Base-by-base conservation (phyloP, 2,797 vertebrate species). In the Limosa lapponica region DNA sequence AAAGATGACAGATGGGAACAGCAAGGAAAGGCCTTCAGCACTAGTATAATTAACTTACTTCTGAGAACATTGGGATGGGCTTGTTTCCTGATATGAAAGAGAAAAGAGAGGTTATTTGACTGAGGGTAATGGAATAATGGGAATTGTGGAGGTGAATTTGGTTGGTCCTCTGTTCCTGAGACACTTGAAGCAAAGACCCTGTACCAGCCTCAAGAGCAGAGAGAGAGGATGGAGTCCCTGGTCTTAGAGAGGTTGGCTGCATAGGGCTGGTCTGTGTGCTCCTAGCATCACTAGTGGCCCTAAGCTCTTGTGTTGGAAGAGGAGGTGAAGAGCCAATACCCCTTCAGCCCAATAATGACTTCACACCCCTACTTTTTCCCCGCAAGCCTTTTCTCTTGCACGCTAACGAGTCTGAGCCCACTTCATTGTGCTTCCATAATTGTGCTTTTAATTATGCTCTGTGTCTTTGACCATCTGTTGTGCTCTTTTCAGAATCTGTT, bases 391-490 rank as follows among this genome's bases (percentile, higher is more conserved):
- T 94, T 92, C 89, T 82, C 81, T 70, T 87, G 90, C 86, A 77
- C 48, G 27, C 73, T 96, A 84, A 94, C 14, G 11, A 96, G 89
- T 32, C 90, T 95, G 83, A 93, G 71, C 88, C 82, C 74, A 69
- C 92, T 75, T 90, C 71, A 75, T 82, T 93, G 90, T 97, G 92
- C 89, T 84, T 90, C 66, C 9, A 67, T 92, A 95, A 92, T 89
- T 84, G 90, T 92, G 93, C 87, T 96, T 96, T 95, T 92, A 96
- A 93, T 95, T 92, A 90, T 89, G 87, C 71, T 94, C 83, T 55
- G 73, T 89, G 92, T 92, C 92, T 97, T 77, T 89, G 89, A 90
- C 96, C 96, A 96, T 97, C 96, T 97, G 96, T 90, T 93, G 81
- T 94, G 92, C 95, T 93, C 84, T 96, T 95, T 95, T 94, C 81